A percentile compares a stretch with the other conserved stretches of the same genome.
Evolutionary conservation across 2,888 invertebrate genomes (phyloP).

Genomic region (Nebria brevicollis): DNA sequence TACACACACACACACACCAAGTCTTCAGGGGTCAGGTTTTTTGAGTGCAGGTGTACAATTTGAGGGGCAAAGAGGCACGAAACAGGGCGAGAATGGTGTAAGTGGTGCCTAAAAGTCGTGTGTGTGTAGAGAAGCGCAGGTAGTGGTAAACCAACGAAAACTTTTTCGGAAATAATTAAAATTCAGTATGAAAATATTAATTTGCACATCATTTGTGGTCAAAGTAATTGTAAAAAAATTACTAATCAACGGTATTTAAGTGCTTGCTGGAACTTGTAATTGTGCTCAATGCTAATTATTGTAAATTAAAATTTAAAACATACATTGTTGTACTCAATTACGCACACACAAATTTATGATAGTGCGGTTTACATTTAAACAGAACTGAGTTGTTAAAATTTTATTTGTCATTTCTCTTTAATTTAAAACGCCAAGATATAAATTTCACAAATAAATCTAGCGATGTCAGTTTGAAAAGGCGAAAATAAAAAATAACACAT

Average conservation of each 20-base stretch:
- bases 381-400: no score
- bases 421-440: no score
- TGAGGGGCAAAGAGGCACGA: neutral
- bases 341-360: no score
- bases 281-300: no score
- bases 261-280: neutral
- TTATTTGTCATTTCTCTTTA: no score
- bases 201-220: neutral
- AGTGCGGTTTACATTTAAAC: no score
- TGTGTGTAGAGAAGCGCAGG: neutral
- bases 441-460: neutral
- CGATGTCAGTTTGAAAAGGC: neutral
- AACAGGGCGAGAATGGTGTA: neutral
- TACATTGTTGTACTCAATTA: no score
- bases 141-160: neutral
- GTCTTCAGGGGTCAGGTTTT: neutral
- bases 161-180: neutral
- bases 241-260: neutral
- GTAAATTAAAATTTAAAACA: no score
- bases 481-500: neutral
- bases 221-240: neutral
- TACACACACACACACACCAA: neutral
- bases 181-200: neutral
- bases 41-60: neutral
- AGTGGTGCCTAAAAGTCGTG: slow-evolving; percentile 22